These are phyloP conservation scores for Pangasianodon hypophthalmus DNA, from an alignment of 2,113 vertebrate genomes.

Conservation along the genomic window DNA sequence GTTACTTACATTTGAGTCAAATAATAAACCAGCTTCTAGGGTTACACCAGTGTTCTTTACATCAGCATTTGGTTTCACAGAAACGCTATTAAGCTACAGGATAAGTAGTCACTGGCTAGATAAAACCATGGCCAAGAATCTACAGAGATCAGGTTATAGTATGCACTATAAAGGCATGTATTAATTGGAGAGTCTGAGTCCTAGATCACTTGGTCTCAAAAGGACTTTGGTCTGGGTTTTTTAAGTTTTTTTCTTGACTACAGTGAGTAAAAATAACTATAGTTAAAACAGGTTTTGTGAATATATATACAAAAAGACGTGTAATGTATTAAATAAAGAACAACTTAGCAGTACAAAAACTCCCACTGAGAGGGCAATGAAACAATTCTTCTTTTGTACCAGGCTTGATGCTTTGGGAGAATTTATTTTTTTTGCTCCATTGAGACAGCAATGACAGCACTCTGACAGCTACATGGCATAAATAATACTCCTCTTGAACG, in stretches of 20 bases:
- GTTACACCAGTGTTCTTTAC: not conserved
- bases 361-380: not conserved
- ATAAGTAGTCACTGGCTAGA: too few relatives aligned
- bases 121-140: not conserved
- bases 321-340: not conserved
- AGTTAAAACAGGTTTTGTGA: too few relatives aligned
- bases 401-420: not conserved
- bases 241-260: not conserved
- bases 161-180: not conserved
- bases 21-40: not conserved
- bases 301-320: too few relatives aligned
- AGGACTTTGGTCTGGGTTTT: not conserved
- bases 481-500: not conserved
- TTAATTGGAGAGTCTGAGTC: not conserved
- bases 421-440: not conserved
- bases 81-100: not conserved
- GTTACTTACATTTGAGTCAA: not conserved
- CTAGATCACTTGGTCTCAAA: not conserved
- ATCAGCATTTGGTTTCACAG: not conserved
- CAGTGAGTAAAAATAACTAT: too few relatives aligned
- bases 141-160: not conserved
- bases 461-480: not conserved
- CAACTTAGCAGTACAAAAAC: not conserved
- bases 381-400: not conserved
- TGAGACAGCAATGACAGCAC: not conserved